Percentiles rank a stretch among this genome's conserved stretches.
Evolutionary conservation across 1,140 invertebrate species (phyloP).

Genomic region (Bradysia coprophila): DNA sequence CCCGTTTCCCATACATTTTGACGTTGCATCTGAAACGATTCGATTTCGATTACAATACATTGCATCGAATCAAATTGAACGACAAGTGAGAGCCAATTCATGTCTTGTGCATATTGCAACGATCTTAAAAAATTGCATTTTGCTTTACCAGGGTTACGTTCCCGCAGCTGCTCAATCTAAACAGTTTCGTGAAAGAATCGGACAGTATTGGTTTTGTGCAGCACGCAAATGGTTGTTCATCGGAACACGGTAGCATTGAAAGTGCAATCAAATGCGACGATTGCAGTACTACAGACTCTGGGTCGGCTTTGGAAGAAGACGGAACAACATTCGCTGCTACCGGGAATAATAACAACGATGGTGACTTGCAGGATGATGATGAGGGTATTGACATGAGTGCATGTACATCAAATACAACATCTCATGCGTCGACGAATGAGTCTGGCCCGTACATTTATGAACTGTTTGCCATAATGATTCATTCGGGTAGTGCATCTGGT

Average conservation of each 20-base stretch:
- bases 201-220: slow-evolving; percentile 2
- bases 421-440: slow-evolving; percentile 12
- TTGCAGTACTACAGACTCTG: slow-evolving; percentile 48
- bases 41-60: slow-evolving; percentile 76
- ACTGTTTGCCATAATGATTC: slow-evolving; percentile 85
- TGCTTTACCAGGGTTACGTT: slow-evolving; percentile 54
- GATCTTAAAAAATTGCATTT: slow-evolving; percentile 2
- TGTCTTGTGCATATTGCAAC: neutral
- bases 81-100: slow-evolving; percentile 48
- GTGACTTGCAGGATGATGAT: slow-evolving; percentile 29
- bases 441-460: slow-evolving; percentile 69
- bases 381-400: slow-evolving; percentile 48
- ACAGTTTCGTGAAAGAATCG: slow-evolving; percentile 35
- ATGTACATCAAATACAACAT: slow-evolving; percentile 25
- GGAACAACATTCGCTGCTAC: slow-evolving; percentile 18
- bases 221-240: neutral
- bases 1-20: slow-evolving; percentile 73
- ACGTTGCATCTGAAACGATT: slow-evolving; percentile 81
- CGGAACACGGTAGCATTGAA: slow-evolving; percentile 9
- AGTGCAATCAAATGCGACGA: slow-evolving; percentile 36
- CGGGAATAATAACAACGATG: slow-evolving; percentile 19
- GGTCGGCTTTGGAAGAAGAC: slow-evolving; percentile 45
- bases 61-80: slow-evolving; percentile 79
- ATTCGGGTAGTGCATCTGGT: slow-evolving; percentile 77
- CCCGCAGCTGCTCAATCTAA: slow-evolving; percentile 64